Base-by-base conservation (phyloP, 2,797 vertebrate species). In the Allobates femoralis region DNA sequence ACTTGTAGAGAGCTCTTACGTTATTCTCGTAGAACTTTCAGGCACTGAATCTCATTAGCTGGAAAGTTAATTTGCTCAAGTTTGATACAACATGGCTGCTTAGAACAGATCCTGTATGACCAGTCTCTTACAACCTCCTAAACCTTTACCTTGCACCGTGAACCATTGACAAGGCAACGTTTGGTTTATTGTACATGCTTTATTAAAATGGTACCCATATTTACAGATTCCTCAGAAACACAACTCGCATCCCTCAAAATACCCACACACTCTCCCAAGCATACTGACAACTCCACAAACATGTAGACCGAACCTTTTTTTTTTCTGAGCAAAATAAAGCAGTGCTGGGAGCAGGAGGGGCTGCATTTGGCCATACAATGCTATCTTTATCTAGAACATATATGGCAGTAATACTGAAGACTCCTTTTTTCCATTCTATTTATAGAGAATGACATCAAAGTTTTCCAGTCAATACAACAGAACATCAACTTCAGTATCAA, bases 391-490 rank as follows among this genome's bases (percentile, higher is more conserved):
- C 95, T 94, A 94, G 95, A 95, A 93, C 96, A 94, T 94, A 96
- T 96, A 96, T 96, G 97, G 97, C 97, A 98, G 97, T 97, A 99
- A 99, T 97, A 99, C 97, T 97, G 97, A 97, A 94, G 94, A 94
- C 91, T 93, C 93, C 94, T 96, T 94, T 93, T 94, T 96, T 94
- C 95, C 93, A 95, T 95, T 95, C 92, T 97, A 97, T 96, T 93
- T 96, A 97, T 94, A 96, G 91, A 95, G 94, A 95, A 95, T 94
- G 94, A 95, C 91, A 94, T 92, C 93, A 91, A 92, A 90, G 91
- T 89, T 94, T 94, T 94, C 91, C 83, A 89, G 95, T 95, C 95
- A 93, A 94, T 90, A 78, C 87, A 92, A 78, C 87, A 92, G 85
- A 93, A 91, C 87, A 93, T 89, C 92, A 92, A 94, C 93, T 95